Base-by-base conservation (phyloP, 2,113 vertebrate species). In the Manacus vitellinus region DNA sequence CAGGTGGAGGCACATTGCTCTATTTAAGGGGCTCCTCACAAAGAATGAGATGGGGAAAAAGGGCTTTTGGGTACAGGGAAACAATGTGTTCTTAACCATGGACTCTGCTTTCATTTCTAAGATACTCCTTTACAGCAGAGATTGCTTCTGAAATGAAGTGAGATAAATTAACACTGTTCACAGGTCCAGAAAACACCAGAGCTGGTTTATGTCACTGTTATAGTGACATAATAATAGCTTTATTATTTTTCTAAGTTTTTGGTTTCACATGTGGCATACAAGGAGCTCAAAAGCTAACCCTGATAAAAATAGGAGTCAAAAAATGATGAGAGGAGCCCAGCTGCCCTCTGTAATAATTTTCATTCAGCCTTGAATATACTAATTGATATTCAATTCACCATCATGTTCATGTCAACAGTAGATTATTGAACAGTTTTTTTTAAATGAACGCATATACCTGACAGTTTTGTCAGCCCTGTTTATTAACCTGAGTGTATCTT, bases 371-470 rank as follows among this genome's bases (percentile, higher is more conserved):
- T 91, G 54, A 87, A 94, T 91, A 88, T 86, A 28, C 61, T 92
- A 88, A 94, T 89, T 93, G 56, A 91, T 94, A 95, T 82, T 94
- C 77, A 92, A 68, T 94, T 94, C 85, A 77, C 37, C 37, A 74
- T 56, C 79, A 79, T 59, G 68, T 85, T 91, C 73, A 44, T 58
- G 79, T 95, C 92, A 93, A 94, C 77, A 91, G 46, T 7, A 93
- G 74, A 93, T 83, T 95, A 85, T 16, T 37, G 68, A 65, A 58
- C 80, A 95, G 70, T 85, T 66, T 94, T 54, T 95, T 71, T 75
- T 93, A 96, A 96, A 93, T 90, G 78, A 94, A 88, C 92, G 90
- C 4, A 20, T 95, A 89, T 43, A 90, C 71, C 78, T 96, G 89
- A 93, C 94, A 92, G 47, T 77, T 95, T 83, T 96, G 85, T 85